Evolutionary conservation across 2,888 invertebrate species (phyloP), one percentile per base, ranked within the genome.

Genomic region (Stenodema calcarata): DNA sequence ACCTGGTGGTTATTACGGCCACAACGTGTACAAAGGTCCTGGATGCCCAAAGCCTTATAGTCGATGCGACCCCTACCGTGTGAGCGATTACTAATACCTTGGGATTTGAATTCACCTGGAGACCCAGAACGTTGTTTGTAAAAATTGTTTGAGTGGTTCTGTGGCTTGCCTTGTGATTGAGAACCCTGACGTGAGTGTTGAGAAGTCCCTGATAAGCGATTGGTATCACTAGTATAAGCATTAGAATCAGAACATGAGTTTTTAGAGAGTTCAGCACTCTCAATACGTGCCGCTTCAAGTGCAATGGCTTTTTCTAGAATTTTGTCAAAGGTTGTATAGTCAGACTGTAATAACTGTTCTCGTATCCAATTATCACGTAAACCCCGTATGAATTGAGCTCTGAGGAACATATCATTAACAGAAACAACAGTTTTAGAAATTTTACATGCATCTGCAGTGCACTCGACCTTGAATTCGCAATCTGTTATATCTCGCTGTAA

Each of bases 11-110:
- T 78, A 16, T 35, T 12, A 11, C 35, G 28, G 12, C 41, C 78
- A 78, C 78, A 78, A 9, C 78, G 14, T 54, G 89, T 89, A 2
- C 89, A 89, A 12, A 75, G 23, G n/a, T 41, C 35, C 18, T 75
- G 30, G 75, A 75, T 75, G 9, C 75, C 75, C n/a, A 79, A 47
- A 11, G 47, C 79, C 79, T 23, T 75, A 30, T 62, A 75, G 78
- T 83, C 86, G 4, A 54, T 54, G 18, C 54, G 54, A 18, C 54
- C 11, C 54, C 54, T 54, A 54, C n/a, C 4, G n/a, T 54, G 73
- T 16, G 73, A 73, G 14, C 73, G 73, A 28, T 73, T 73, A 18
- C 28, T 73, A 27, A 6, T 23, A 27, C 73, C 73, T 73, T 14
- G 23, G 14, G 73, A 73, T 16, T 35, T 35, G 35, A 35, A 35